phyloP scores from a whole-genome alignment of 1,140 invertebrate species.

The Leptinotarsa lineolata region DNA sequence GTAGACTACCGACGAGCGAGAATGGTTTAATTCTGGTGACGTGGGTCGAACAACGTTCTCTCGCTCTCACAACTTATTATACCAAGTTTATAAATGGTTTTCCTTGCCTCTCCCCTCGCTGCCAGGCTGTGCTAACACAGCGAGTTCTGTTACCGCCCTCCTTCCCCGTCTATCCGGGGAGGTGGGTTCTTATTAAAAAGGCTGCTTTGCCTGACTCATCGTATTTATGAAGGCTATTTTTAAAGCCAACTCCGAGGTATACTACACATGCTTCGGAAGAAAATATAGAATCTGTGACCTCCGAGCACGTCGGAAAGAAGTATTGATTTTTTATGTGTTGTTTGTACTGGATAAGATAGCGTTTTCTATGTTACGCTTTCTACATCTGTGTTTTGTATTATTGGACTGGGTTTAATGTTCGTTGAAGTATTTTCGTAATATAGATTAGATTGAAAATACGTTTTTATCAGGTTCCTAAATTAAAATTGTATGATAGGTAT shows the following conservation, averaged over 20 bases:
- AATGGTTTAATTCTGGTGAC: slow-evolving; percentile 11
- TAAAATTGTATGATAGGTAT: no score
- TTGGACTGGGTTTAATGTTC: background rate
- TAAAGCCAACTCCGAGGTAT: slow-evolving; percentile 12
- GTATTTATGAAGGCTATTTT: slow-evolving; percentile 23
- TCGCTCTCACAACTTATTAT: background rate
- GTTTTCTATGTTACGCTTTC: background rate
- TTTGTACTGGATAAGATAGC: background rate
- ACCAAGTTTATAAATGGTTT: slow-evolving; percentile 11
- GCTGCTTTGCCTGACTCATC: slow-evolving; percentile 22
- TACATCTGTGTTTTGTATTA: background rate
- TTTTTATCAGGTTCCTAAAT: background rate
- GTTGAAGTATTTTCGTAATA: slow-evolving; percentile 6
- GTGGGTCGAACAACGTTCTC: background rate
- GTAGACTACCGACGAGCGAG: slow-evolving; percentile 2
- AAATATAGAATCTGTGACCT: slow-evolving; percentile 22
- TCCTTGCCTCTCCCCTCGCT: background rate
- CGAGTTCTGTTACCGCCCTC: slow-evolving; percentile 1
- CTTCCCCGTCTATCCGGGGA: slow-evolving; percentile 1
- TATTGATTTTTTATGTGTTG: slow-evolving; percentile 11
- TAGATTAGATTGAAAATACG: background rate
- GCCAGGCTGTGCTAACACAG: slow-evolving; percentile 1
- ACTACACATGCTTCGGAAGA: slow-evolving; percentile 20
- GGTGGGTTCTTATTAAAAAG: slow-evolving; percentile 9
- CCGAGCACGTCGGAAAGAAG: slow-evolving; percentile 13